These are phyloP conservation scores for Oncorhynchus keta DNA, from an alignment of 2,113 vertebrate species.

Conservation along the genomic window DNA sequence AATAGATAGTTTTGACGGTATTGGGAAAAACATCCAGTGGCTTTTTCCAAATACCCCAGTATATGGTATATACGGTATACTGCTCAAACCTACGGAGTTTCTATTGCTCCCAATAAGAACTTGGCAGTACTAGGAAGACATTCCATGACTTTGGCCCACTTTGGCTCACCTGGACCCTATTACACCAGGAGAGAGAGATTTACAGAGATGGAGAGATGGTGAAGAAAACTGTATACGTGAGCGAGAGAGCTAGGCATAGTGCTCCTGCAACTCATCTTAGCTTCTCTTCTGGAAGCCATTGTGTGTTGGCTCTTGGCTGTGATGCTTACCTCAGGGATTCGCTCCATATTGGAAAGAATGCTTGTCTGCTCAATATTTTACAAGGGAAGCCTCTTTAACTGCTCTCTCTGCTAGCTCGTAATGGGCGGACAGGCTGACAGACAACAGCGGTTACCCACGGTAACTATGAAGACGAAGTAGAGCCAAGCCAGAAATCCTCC, in stretches of 20 bases:
- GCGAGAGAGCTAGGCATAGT: background rate
- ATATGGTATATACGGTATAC: too few species aligned
- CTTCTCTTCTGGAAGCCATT: constrained; percentile 36
- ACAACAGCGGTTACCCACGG: constrained; percentile 2
- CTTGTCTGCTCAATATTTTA: constrained; percentile 57
- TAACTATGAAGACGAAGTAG: background rate
- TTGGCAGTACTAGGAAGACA: background rate
- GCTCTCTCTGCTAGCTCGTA: constrained; percentile 12
- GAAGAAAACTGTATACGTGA: background rate
- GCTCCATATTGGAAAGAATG: constrained; percentile 39
- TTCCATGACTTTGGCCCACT: background rate
- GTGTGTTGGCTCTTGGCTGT: constrained; percentile 23
- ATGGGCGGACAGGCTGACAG: background rate
- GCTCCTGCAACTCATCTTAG: background rate
- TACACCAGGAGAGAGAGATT: background rate
- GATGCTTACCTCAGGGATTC: constrained; percentile 17
- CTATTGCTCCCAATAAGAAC: background rate
- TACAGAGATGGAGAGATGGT: background rate
- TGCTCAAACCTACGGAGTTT: background rate
- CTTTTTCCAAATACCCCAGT: too few species aligned
- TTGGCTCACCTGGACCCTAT: background rate
- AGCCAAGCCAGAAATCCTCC: constrained; percentile 4
- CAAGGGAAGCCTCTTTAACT: constrained; percentile 22
- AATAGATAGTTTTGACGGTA: too few species aligned
- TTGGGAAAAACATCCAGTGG: too few species aligned